Conservation (phyloP, 2,797 vertebrate genomes). For the Xerus rutilus region DNA sequence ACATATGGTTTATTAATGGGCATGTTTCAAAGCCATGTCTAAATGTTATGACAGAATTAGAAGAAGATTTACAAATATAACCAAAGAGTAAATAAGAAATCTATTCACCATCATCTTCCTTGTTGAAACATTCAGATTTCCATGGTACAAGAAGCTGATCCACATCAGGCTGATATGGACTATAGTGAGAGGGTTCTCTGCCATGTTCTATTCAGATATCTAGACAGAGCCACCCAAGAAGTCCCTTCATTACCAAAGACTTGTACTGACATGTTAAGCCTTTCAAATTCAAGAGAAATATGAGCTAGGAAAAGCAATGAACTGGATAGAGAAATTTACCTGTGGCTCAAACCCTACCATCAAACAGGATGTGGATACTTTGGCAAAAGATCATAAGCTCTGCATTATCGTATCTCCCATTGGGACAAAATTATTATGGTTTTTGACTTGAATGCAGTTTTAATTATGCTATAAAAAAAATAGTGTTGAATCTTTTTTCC, state of each 20-base stretch:
- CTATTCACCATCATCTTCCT: neutral
- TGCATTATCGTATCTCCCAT: neutral
- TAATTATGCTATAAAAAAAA: neutral
- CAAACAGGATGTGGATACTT: rapidly evolving
- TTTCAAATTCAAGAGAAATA: neutral
- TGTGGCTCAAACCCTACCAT: neutral
- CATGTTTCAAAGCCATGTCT: constrained; percentile 23
- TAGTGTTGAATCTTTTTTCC: neutral
- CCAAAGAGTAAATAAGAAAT: neutral
- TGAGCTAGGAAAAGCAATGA: neutral
- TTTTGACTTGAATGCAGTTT: neutral
- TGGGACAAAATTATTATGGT: neutral
- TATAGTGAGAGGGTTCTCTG: rapidly evolving
- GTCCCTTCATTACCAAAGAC: neutral
- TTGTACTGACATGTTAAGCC: neutral
- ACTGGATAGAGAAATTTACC: neutral
- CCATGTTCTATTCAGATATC: neutral
- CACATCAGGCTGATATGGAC: too few relatives aligned
- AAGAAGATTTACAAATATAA: constrained; percentile 31
- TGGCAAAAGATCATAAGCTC: neutral
- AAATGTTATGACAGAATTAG: constrained; percentile 27
- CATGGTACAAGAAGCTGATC: neutral
- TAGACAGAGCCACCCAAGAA: neutral
- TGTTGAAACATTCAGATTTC: neutral
- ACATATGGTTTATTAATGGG: neutral